Percentiles rank a stretch among this genome's conserved stretches.
Evolutionary conservation across 2,888 invertebrate species (phyloP).

Genomic region (Cerceris rybyensis): DNA sequence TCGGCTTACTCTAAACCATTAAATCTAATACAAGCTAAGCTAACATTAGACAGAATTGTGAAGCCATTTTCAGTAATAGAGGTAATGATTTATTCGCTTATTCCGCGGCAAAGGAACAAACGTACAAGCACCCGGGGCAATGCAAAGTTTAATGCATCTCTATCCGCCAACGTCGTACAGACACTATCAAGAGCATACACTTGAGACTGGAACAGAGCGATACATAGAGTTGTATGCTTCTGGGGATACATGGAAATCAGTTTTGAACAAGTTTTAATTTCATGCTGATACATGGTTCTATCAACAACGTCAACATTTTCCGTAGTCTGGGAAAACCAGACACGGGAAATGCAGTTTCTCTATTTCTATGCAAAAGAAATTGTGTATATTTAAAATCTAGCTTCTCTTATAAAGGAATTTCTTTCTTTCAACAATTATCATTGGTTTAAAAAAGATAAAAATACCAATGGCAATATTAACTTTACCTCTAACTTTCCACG

Average conservation of each 20-base stretch:
- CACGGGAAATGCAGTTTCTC: too few species aligned
- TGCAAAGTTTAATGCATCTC: constrained; percentile 26
- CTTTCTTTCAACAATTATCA: too few species aligned
- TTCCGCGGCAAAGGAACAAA: constrained; percentile 10
- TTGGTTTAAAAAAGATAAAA: too few species aligned
- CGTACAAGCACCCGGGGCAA: constrained; percentile 22
- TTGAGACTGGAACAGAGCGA: constrained; percentile 2
- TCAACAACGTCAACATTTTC: background rate
- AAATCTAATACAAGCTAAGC: background rate
- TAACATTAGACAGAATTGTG: background rate
- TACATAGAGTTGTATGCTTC: background rate
- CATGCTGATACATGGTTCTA: background rate
- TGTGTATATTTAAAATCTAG: too few species aligned
- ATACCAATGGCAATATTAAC: too few species aligned
- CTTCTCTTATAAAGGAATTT: too few species aligned
- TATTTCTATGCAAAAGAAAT: too few species aligned
- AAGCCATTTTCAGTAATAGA: constrained; percentile 15
- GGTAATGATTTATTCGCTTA: constrained; percentile 26
- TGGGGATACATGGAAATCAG: constrained; percentile 15
- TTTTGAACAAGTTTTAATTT: constrained; percentile 5
- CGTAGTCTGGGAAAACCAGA: background rate
- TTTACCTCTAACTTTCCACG: too few species aligned
- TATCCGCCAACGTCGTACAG: background rate
- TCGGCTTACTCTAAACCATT: background rate
- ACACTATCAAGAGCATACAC: constrained; percentile 14